Base-by-base conservation (phyloP, 2,888 invertebrate genomes). In the Nymphalis c-album region DNA sequence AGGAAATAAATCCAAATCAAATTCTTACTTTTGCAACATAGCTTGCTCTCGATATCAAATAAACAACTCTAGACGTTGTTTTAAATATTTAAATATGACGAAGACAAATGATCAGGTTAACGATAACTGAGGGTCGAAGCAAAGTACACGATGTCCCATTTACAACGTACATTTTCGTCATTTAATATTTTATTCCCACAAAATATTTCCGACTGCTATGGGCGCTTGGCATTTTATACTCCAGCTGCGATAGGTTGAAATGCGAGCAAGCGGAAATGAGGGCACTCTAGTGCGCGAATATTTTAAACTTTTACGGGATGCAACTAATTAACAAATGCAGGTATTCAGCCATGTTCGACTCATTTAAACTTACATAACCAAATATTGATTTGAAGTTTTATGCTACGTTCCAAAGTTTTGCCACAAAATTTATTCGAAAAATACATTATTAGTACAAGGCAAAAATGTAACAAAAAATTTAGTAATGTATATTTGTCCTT, bases 291-390 rank as follows among this genome's bases (percentile, higher is more conserved):
- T 61, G 61, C 50, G 64, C 64, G 64, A 64, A 63, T 71, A 71
- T 71, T 66, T 69, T 40, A 62, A 71, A 74, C 67, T 71, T 71
- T 70, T 68, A 59, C 62, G 66, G 64, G 67, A 71, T 64, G 69
- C 61, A 72, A 72, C 71, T 71, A 71, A 71, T 71, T 71, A 71
- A 67, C 67, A 67, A 67, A 64, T 71, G 69, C 69, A 69, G 60
- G 69, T 63, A 67, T 69, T 64, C 62, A 64, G 46, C 61, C 46
- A 35, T 67, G 45, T 46, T 48, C 61, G 63, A 46, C 64, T 69
- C 62, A 71, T 69, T 69, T 67, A 69, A 53, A 64, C 67, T 59
- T 69, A 57, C 69, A 62, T 67, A 61, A 60, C 55, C 61, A 53
- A 57, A 64, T 67, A 70, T 70, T 58, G 70, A 64, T 67, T 61